Evolutionary conservation across 2,888 invertebrate genomes (phyloP).

Genomic region (Sialis fuliginosa): DNA sequence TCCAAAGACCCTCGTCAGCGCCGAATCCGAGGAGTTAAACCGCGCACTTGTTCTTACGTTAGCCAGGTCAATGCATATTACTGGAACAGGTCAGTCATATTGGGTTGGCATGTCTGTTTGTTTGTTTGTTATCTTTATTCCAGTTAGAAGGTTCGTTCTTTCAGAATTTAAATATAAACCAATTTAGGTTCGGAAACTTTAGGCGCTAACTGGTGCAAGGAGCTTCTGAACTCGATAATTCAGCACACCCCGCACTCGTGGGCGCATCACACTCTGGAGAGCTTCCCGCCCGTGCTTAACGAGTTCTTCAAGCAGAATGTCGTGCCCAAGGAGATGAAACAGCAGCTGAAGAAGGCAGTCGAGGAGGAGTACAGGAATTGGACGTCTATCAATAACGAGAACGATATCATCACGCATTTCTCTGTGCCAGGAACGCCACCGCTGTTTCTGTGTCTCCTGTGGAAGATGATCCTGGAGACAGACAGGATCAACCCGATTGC

Average conservation of each 20-base stretch:
- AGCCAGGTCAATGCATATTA: slow-evolving; percentile 86
- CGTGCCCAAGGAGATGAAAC: slow-evolving; percentile 76
- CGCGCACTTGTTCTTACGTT: slow-evolving; percentile 82
- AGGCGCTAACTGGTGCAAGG: slow-evolving; percentile 72
- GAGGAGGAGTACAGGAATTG: slow-evolving; percentile 93
- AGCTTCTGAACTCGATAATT: slow-evolving; percentile 75
- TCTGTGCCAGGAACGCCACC: slow-evolving; percentile 85
- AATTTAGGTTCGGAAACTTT: slow-evolving; percentile 8
- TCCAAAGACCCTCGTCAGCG: slow-evolving; percentile 77
- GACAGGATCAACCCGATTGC: slow-evolving; percentile 86
- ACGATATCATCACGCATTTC: slow-evolving; percentile 90
- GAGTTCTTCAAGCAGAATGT: slow-evolving; percentile 81
- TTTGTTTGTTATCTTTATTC: neutral
- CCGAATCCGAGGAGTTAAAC: slow-evolving; percentile 90
- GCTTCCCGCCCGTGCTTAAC: slow-evolving; percentile 76
- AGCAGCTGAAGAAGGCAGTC: slow-evolving; percentile 76
- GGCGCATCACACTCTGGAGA: slow-evolving; percentile 82
- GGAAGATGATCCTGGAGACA: slow-evolving; percentile 91
- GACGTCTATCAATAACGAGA: slow-evolving; percentile 94
- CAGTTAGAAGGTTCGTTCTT: too few species aligned
- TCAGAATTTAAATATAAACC: neutral
- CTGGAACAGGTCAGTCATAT: slow-evolving; percentile 43
- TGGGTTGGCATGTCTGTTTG: neutral
- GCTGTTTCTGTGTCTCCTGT: slow-evolving; percentile 78
- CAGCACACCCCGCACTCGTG: slow-evolving; percentile 90